Percentiles rank a stretch among this genome's conserved stretches.
phyloP scores from a whole-genome alignment of 2,797 vertebrate species.

The Muscicapa striata region DNA sequence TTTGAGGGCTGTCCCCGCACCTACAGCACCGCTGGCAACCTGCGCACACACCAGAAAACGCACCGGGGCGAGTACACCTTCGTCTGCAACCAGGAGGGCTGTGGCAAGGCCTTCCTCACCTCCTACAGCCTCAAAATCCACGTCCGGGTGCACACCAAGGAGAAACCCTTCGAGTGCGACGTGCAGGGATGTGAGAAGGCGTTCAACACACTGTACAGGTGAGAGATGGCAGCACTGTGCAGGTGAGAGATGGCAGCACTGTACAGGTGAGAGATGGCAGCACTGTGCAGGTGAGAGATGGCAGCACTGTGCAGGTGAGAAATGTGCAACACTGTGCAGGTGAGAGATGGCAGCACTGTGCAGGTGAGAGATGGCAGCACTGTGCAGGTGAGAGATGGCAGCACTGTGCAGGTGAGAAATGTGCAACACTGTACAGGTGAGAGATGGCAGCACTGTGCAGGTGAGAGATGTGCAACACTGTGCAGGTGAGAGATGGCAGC shows the following conservation, averaged over 20 bases:
- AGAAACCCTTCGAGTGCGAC: slow-evolving; percentile 98
- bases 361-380: neutral
- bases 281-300: too few relatives aligned
- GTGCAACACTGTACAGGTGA: slow-evolving; percentile 96
- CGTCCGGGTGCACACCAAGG: slow-evolving; percentile 97
- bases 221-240: slow-evolving; percentile 74
- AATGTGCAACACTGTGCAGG: slow-evolving; percentile 69
- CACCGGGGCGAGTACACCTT: slow-evolving; percentile 98
- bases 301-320: too few relatives aligned
- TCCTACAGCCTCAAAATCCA: slow-evolving; percentile 99
- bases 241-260: slow-evolving; percentile 75
- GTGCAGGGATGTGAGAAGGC: slow-evolving; percentile 98
- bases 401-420: neutral
- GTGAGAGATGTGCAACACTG: neutral
- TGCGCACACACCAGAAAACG: slow-evolving; percentile 97
- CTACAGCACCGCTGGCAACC: slow-evolving; percentile 97
- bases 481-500: too few relatives aligned
- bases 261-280: neutral
- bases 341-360: neutral
- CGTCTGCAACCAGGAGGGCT: slow-evolving; percentile 97
- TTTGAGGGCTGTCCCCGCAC: slow-evolving; percentile 97
- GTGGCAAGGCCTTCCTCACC: slow-evolving; percentile 98
- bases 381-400: too few relatives aligned
- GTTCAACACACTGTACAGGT: slow-evolving; percentile 98
- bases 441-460: neutral